Base-by-base conservation (phyloP, 2,888 invertebrate species). In the Cataglyphis cursor region DNA sequence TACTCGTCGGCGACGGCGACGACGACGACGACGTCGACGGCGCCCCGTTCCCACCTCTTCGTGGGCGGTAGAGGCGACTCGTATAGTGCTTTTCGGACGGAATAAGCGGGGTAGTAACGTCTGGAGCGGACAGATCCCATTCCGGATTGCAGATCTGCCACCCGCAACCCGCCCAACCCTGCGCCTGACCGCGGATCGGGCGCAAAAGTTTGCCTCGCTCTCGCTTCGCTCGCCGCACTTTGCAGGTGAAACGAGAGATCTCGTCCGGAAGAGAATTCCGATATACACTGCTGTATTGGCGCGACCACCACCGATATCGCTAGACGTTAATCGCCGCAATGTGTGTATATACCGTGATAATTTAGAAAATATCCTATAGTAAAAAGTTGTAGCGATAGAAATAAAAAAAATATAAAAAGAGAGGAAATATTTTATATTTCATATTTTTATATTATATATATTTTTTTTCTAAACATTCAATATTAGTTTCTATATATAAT, bases 51-150 rank as follows among this genome's bases (percentile, higher is more conserved):
- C 73, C 90, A 87, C 85, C 82, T 83, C 84, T 83, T 87, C 86
- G 86, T 89, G 88, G 87, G 85, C 86, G 87, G 86, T 86, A 82
- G 86, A 87, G 86, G 81, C 88, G 87, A 75, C 82, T 88, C 87
- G 87, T 74, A 51, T 51, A 83, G 83, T 80, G 89, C 88, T 85
- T 90, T 88, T 87, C 81, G 91, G 88, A 88, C 88, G 89, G 82
- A 88, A 89, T 87, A 87, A 89, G 85, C 88, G 88, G 88, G 87
- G 88, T 90, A 89, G 90, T 93, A 93, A 93, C 89, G 94, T 94
- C 94, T 94, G 94, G 93, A 93, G 89, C 94, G 92, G 94, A 94
- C 94, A 94, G 94, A 94, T 94, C 93, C 94, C 93, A 94, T 94
- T 94, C 94, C 93, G 92, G 93, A 93, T 94, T 93, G 94, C 92